Conservation (phyloP, 1,140 invertebrate genomes). For the Globodera rostochiensis region DNA sequence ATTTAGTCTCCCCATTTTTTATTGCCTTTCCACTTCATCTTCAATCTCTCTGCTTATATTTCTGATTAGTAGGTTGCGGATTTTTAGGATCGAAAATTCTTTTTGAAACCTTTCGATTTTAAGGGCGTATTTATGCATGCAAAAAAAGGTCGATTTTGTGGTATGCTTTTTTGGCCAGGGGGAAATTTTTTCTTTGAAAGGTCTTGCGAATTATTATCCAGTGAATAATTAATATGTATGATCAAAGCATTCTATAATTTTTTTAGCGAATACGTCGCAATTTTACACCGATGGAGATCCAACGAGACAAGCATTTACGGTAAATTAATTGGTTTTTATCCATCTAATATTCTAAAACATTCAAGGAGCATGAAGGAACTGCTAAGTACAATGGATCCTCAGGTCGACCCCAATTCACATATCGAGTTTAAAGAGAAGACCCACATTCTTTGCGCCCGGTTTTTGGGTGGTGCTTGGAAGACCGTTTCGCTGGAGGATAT, state of each 20-base stretch:
- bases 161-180: too few relatives aligned
- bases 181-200: too few relatives aligned
- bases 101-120: too few relatives aligned
- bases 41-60: too few relatives aligned
- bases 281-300: conserved; percentile 55
- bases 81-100: too few relatives aligned
- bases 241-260: conserved; percentile 7
- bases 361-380: conserved; percentile 62
- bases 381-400: conserved; percentile 60
- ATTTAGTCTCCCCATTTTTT: too few relatives aligned
- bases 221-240: conserved; percentile 1
- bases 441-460: conserved; percentile 60
- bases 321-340: conserved; percentile 3
- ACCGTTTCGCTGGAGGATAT: conserved; percentile 60
- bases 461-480: conserved; percentile 65
- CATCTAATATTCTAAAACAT: conserved; percentile 16
- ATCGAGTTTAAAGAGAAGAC: conserved; percentile 62
- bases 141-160: too few relatives aligned
- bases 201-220: too few relatives aligned
- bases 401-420: conserved; percentile 61
- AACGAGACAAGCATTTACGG: conserved; percentile 52
- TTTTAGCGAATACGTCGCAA: conserved; percentile 42
- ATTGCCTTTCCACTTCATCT: too few relatives aligned
- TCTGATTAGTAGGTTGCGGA: too few relatives aligned
- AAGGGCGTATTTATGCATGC: too few relatives aligned